Conservation (phyloP, 2,888 invertebrate genomes). For the Deroplatys truncata region DNA sequence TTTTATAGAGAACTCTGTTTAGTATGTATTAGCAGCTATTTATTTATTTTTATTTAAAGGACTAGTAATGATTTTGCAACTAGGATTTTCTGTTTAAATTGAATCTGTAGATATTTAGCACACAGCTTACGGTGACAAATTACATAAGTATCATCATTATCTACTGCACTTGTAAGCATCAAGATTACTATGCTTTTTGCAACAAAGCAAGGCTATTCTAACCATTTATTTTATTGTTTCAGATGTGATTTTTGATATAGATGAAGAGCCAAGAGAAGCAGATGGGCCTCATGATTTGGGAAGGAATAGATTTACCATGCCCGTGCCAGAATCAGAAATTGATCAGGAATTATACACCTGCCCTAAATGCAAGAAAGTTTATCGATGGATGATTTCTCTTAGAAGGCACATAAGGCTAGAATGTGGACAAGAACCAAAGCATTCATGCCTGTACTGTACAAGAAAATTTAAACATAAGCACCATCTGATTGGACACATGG, state of each 20-base stretch:
- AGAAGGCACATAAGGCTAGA: constrained; percentile 35
- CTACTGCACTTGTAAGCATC: background rate
- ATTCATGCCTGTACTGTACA: constrained; percentile 40
- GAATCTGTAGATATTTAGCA: background rate
- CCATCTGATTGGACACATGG: constrained; percentile 18
- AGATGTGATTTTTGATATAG: background rate
- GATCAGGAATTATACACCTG: constrained; percentile 11
- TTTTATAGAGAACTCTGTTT: background rate
- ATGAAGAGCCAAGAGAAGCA: background rate
- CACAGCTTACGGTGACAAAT: background rate
- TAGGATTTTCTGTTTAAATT: too few species aligned
- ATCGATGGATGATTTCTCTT: constrained; percentile 31
- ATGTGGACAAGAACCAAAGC: constrained; percentile 39
- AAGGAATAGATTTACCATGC: background rate
- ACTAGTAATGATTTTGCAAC: too few species aligned
- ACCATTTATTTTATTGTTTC: background rate
- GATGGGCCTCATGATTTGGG: background rate
- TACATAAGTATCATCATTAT: background rate
- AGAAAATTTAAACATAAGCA: constrained; percentile 39
- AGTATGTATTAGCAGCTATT: background rate
- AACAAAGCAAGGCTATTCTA: background rate
- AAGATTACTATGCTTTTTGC: background rate
- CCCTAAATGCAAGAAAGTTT: constrained; percentile 21
- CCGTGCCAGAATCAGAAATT: constrained; percentile 14
- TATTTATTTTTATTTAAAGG: too few species aligned